phyloP scores from a whole-genome alignment of 2,888 invertebrate species.

The Orthosia gracilis region DNA sequence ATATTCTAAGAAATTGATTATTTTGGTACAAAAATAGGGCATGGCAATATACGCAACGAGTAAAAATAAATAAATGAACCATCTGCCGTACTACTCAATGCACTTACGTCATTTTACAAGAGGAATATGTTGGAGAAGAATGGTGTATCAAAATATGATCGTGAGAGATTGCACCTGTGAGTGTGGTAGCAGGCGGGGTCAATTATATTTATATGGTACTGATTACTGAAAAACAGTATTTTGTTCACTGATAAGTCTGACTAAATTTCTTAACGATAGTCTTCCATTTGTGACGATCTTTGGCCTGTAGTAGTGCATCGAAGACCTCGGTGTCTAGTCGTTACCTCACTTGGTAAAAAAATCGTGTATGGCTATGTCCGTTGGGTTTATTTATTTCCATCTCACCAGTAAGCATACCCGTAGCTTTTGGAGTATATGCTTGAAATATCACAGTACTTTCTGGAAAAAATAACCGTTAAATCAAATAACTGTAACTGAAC shows the following conservation, averaged over 20 bases:
- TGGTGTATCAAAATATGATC: neutral
- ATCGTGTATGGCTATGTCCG: too few relatives aligned
- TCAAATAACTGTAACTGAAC: neutral
- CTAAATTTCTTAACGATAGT: too few relatives aligned
- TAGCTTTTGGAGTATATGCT: too few relatives aligned
- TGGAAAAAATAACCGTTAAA: too few relatives aligned
- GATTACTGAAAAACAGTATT: neutral
- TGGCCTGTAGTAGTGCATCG: too few relatives aligned
- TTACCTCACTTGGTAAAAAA: too few relatives aligned
- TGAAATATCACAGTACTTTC: too few relatives aligned
- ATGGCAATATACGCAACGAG: constrained; percentile 60
- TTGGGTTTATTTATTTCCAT: too few relatives aligned
- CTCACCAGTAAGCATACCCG: too few relatives aligned
- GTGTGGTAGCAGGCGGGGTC: neutral
- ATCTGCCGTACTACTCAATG: constrained; percentile 59
- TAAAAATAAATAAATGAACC: constrained; percentile 67
- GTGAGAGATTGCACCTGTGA: neutral
- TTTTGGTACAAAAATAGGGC: constrained; percentile 69
- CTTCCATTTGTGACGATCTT: too few relatives aligned
- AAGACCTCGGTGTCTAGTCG: too few relatives aligned
- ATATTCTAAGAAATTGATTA: constrained; percentile 68
- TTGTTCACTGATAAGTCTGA: too few relatives aligned
- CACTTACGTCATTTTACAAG: constrained; percentile 60
- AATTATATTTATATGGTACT: neutral
- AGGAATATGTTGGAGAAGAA: constrained; percentile 24